A percentile compares a stretch with the other conserved stretches of the same genome.
phyloP scores from a whole-genome alignment of 2,797 vertebrate species.

The Smutsia gigantea region DNA sequence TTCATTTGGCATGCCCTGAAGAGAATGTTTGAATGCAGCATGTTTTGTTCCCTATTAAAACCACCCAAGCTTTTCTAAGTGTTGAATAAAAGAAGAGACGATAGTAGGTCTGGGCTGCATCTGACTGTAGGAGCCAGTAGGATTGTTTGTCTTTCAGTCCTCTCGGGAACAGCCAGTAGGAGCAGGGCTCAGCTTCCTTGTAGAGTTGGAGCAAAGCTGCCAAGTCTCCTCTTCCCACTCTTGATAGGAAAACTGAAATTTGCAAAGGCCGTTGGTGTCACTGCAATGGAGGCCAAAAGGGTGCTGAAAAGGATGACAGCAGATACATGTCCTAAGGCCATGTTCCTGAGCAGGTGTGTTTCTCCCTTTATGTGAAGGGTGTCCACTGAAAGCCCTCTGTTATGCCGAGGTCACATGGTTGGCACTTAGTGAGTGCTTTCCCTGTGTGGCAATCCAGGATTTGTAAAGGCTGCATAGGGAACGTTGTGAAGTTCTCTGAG shows the following conservation, averaged over 20 bases:
- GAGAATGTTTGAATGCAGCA: neutral
- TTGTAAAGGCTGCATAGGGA: neutral
- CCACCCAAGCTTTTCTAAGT: neutral
- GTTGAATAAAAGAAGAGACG: slow-evolving; percentile 36
- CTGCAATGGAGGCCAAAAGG: neutral
- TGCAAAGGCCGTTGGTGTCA: neutral
- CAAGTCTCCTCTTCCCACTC: neutral
- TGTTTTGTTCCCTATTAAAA: slow-evolving; percentile 48
- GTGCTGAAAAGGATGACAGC: neutral
- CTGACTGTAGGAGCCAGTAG: neutral
- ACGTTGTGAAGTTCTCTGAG: neutral
- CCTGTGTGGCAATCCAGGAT: neutral
- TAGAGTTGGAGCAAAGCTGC: neutral
- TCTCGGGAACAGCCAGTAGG: neutral
- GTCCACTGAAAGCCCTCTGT: neutral
- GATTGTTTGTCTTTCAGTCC: neutral
- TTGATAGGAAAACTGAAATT: neutral
- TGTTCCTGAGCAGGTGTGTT: neutral
- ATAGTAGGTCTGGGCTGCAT: neutral
- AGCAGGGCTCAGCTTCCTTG: neutral
- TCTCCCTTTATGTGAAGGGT: neutral
- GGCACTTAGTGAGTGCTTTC: neutral
- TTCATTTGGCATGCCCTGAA: neutral
- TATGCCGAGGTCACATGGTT: neutral
- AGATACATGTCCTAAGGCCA: neutral